Base-by-base conservation (phyloP, 2,113 vertebrate genomes). In the Melanostigma gelatinosum region DNA sequence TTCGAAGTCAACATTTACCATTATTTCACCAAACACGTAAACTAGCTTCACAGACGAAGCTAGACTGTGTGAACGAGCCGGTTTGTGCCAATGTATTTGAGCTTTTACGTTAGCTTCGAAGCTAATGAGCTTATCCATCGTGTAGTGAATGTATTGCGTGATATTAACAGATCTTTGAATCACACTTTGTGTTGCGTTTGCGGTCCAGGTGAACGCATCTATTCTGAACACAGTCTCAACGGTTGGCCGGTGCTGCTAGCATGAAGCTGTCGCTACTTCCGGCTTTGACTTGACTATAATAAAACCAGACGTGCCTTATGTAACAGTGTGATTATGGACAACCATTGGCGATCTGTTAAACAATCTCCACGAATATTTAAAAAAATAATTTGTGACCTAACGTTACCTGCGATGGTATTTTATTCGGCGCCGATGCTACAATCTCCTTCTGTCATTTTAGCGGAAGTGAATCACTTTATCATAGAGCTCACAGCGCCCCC, bases 391-490 rank as follows among this genome's bases (percentile, higher is more conserved):
- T 50, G 34, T 32, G 2, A 64, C 90, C 38, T 69, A n/a, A n/a
- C n/a, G n/a, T n/a, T n/a, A 85, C 88, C 69, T 85, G 55, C 0
- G n/a, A 50, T 9, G 29, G 3, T 24, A 9, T 68, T 80, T 63
- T 40, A 13, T 22, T 61, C 3, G 2, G 64, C 4, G 4, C 32
- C 15, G 38, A 71, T 12, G 55, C 29, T 73, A 74, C 5, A 16
- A 57, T 27, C 32, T 52, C 54, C 12, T 34, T 24, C 18, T 20
- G 38, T 55, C 72, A 12, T 5, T 38, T 36, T 61, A 10, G 86
- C 89, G 92, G 93, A 94, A 93, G 80, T 82, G 16, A 60, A 70
- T 4, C 5, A 3, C 3, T 1, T 0, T 7, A 0, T 18, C 8
- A 29, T 6, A 27, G 65, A 24, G 54, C 42, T 38, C 66, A 84